Conservation (phyloP, 2,888 invertebrate genomes). For the Agapostemon virescens region DNA sequence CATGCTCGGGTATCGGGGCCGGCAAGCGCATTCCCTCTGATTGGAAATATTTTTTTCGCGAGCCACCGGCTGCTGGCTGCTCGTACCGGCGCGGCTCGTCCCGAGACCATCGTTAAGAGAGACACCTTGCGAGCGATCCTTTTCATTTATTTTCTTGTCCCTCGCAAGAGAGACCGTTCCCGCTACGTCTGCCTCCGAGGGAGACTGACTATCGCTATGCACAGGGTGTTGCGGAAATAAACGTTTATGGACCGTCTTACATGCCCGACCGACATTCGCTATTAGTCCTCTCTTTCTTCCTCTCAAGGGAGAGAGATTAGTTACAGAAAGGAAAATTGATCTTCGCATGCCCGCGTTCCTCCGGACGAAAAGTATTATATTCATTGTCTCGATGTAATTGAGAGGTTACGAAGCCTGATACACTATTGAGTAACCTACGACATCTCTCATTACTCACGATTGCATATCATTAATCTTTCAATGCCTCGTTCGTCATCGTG, state of each 20-base stretch:
- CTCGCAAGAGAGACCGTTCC: neutral
- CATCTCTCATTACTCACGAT: neutral
- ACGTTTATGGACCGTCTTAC: neutral
- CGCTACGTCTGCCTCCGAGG: constrained; percentile 21
- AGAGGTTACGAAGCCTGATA: neutral
- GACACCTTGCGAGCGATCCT: constrained; percentile 41
- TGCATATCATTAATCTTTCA: neutral
- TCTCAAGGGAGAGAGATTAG: too few relatives aligned
- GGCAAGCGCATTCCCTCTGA: constrained; percentile 43
- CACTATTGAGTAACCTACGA: neutral
- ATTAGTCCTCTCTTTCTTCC: too few relatives aligned
- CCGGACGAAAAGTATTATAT: neutral
- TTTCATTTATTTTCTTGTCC: constrained; percentile 40
- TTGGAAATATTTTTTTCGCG: constrained; percentile 58
- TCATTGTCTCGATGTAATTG: neutral
- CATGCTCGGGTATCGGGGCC: constrained; percentile 41
- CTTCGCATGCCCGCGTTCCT: neutral
- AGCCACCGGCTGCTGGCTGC: neutral
- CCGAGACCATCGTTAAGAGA: constrained; percentile 51
- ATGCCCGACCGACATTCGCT: neutral
- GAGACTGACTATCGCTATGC: constrained; percentile 46
- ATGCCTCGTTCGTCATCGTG: neutral
- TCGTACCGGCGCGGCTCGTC: constrained; percentile 9
- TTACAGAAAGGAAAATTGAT: neutral
- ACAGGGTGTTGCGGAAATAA: neutral